phyloP scores from a whole-genome alignment of 2,113 vertebrate genomes.

The Chlorodrepanis virens region DNA sequence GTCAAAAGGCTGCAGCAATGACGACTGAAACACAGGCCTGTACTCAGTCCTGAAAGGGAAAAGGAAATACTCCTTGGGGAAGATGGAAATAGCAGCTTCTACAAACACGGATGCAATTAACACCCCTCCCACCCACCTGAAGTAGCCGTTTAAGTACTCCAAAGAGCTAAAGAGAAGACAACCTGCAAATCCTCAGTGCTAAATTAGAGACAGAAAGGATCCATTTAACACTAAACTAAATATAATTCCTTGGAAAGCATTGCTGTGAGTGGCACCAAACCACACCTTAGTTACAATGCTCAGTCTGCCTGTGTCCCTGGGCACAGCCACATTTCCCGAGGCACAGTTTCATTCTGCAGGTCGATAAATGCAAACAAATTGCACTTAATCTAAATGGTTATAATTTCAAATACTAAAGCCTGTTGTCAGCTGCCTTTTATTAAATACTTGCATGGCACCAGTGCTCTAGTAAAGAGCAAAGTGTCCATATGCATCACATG shows the following conservation, averaged over 20 bases:
- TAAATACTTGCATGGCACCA: not conserved
- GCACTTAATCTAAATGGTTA: conserved; percentile 7
- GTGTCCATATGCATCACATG: not conserved
- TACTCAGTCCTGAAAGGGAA: not conserved
- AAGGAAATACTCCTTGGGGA: not conserved
- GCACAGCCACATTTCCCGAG: not conserved
- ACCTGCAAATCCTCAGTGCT: not conserved
- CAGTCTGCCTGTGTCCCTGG: not conserved
- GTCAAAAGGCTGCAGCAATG: not conserved
- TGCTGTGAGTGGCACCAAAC: conserved; percentile 3
- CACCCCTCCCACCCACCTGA: not conserved
- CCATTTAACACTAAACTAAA: conserved; percentile 20
- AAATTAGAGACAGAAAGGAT: not conserved
- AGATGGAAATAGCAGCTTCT: not conserved
- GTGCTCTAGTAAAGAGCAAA: not conserved
- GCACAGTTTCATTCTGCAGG: conserved; percentile 25
- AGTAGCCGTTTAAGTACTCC: not conserved
- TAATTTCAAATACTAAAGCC: not conserved
- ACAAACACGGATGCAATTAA: not conserved
- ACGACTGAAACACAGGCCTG: not conserved
- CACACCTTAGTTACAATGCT: not conserved
- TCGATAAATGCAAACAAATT: not conserved
- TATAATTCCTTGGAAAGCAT: not conserved
- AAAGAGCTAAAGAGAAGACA: not conserved
- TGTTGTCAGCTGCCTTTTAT: not conserved